These are phyloP conservation scores for Rhineura floridana DNA, from an alignment of 2,113 vertebrate species.

Conservation along the genomic window DNA sequence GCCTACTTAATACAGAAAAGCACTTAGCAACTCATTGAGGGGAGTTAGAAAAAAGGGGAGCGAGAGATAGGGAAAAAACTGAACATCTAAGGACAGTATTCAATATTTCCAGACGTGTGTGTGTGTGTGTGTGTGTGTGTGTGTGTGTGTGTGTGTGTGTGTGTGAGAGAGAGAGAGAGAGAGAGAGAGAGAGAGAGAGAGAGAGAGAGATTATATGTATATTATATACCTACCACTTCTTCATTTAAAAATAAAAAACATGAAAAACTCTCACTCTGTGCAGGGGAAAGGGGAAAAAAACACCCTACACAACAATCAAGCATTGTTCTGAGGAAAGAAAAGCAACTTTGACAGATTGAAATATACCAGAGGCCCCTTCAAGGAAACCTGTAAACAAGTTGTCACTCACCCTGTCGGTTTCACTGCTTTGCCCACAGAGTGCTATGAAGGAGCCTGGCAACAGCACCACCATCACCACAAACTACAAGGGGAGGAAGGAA, in stretches of 20 bases:
- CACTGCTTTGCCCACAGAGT: slow-evolving; percentile 77
- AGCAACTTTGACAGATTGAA: slow-evolving; percentile 96
- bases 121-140: neutral
- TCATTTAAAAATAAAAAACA: slow-evolving; percentile 18
- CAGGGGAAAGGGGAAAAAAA: slow-evolving; percentile 28
- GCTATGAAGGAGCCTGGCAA: slow-evolving; percentile 77
- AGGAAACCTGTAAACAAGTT: slow-evolving; percentile 89
- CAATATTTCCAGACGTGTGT: slow-evolving; percentile 59
- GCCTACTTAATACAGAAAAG: slow-evolving; percentile 62
- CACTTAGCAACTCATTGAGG: slow-evolving; percentile 62
- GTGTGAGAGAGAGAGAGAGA: too few relatives aligned
- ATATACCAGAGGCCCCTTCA: slow-evolving; percentile 91
- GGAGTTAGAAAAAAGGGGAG: slow-evolving; percentile 51
- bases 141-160: neutral
- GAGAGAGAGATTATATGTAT: too few relatives aligned
- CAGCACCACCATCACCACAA: slow-evolving; percentile 52
- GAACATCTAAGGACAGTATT: slow-evolving; percentile 64
- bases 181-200: too few relatives aligned
- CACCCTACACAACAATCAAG: slow-evolving; percentile 83
- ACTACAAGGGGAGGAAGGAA: neutral
- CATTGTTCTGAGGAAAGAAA: slow-evolving; percentile 93
- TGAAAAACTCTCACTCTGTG: slow-evolving; percentile 42
- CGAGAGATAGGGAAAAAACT: neutral
- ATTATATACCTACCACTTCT: slow-evolving; percentile 7
- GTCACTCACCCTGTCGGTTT: slow-evolving; percentile 83